Evolutionary conservation across 2,888 invertebrate genomes (phyloP), one percentile per base, ranked within the genome.

Genomic region (Dichetophora obliterata): DNA sequence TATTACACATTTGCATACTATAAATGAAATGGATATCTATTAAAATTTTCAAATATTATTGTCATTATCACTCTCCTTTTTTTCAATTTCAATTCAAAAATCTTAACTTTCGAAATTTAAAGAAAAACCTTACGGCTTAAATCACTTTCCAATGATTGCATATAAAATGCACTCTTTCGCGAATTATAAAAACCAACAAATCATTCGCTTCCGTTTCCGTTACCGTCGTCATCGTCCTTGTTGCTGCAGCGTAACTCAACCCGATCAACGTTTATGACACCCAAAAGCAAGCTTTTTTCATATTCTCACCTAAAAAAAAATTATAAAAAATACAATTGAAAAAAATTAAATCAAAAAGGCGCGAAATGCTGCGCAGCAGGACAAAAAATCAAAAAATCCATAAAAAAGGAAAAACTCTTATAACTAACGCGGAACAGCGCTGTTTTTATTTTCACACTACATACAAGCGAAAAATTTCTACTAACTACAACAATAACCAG

Each of bases 171-270:
- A 5, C 34, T 37, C 8, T n/a, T 63, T 6, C 8, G 16, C 22
- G 8, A 16, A 22, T 68, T 50, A 14, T 71, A 54, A 59, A 54
- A 71, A 43, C 43, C 71, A 57, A 71, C 71, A 71, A 71, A 59
- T 71, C 71, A 71, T 71, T 57, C n/a, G 34, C 59, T 59, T 57
- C 43, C 71, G 57, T 22, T 71, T 71, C 59, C 57, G 57, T 16
- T 43, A 43, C 43, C 43, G 43, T 11, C 14, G 43, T 43, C 43
- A 6, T 43, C 43, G 43, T 37, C 57, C n/a, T n/a, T n/a, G n/a
- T 37, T 19, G 27, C 22, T 24, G 37, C 66, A 68, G 5, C 5
- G 31, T 24, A 68, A 24, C 68, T 50, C 50, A 14, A 68, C 16
- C 50, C 63, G 34, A 63, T 27, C 48, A 50, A 24, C 68, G 50